Evolutionary conservation across 2,888 invertebrate genomes (phyloP), one percentile per base, ranked within the genome.

Genomic region (Parascotia fuliginaria): DNA sequence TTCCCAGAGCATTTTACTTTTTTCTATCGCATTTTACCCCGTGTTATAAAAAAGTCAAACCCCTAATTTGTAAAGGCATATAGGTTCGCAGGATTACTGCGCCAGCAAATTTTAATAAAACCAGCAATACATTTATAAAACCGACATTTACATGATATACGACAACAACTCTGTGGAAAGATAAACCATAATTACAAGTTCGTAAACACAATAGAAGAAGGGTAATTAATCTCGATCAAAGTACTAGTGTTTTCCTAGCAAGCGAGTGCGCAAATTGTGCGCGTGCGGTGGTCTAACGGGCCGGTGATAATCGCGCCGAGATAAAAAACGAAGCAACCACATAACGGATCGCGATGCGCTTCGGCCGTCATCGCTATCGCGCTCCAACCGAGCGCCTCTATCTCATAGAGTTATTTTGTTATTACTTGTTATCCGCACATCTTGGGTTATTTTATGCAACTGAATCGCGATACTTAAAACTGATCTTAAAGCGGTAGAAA

Each of bases 301-400:
- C 73, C 73, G 61, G 65, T 75, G 77, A 84, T 87, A 85, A 89
- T 88, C 86, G 81, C 76, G 49, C 57, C 62, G 74, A 65, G 85
- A 85, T 86, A 86, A 87, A 87, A 89, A 85, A 65, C 74, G 63
- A 73, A 75, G 79, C 75, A 67, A 74, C 73, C 82, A 81, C 79
- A 84, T 88, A 87, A 86, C 87, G 88, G 87, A 74, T 61, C 75
- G 73, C 83, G 85, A 81, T 83, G 85, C 87, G 85, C 85, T 82
- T 73, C 79, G 81, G 70, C 81, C 81, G 83, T 76, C 82, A 81
- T 77, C 80, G 72, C 79, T 75, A 78, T 73, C 71, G 73, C 69
- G 72, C 69, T 61, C 65, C 67, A 51, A 61, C 63, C 46, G 57
- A 57, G 55, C 45, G 28, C 38, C 31, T 40, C 43, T 24, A 41